Percentiles rank a stretch among this genome's conserved stretches.
These are phyloP conservation scores for Hirundo rustica DNA, from an alignment of 2,797 vertebrate genomes.

Conservation along the genomic window DNA sequence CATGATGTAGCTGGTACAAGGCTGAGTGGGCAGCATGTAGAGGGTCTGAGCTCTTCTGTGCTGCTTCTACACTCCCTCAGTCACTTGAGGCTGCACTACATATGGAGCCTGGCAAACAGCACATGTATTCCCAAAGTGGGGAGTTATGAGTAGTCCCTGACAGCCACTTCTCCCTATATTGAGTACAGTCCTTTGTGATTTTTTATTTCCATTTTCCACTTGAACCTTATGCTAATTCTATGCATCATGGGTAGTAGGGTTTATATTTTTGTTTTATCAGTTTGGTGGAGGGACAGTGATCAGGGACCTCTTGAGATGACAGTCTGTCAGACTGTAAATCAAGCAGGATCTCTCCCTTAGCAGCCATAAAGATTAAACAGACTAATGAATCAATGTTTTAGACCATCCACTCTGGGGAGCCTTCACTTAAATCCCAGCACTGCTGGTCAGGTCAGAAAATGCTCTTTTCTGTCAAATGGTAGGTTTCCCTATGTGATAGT, in stretches of 20 bases:
- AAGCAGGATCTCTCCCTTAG: slow-evolving; percentile 61
- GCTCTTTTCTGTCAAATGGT: slow-evolving; percentile 56
- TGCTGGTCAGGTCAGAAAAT: slow-evolving; percentile 58
- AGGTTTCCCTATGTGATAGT: slow-evolving; percentile 28
- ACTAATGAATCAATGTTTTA: slow-evolving; percentile 71
- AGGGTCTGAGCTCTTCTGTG: neutral
- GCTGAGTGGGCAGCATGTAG: neutral
- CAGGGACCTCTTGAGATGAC: slow-evolving; percentile 63
- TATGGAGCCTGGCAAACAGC: neutral
- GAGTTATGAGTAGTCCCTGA: neutral
- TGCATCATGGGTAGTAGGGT: neutral
- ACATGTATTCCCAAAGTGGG: neutral
- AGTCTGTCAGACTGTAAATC: slow-evolving; percentile 64
- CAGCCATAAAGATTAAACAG: slow-evolving; percentile 70
- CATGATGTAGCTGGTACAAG: neutral
- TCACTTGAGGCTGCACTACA: neutral
- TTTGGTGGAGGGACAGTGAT: slow-evolving; percentile 51
- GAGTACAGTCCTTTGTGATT: neutral
- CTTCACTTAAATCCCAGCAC: slow-evolving; percentile 57
- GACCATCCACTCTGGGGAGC: slow-evolving; percentile 55
- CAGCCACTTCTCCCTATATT: neutral
- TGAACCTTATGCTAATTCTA: slow-evolving; percentile 49
- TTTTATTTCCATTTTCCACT: slow-evolving; percentile 32
- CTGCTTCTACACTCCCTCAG: neutral
- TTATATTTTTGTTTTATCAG: slow-evolving; percentile 23